Evolutionary conservation across 2,797 vertebrate species (phyloP).

Genomic region (Propithecus deckenii): DNA sequence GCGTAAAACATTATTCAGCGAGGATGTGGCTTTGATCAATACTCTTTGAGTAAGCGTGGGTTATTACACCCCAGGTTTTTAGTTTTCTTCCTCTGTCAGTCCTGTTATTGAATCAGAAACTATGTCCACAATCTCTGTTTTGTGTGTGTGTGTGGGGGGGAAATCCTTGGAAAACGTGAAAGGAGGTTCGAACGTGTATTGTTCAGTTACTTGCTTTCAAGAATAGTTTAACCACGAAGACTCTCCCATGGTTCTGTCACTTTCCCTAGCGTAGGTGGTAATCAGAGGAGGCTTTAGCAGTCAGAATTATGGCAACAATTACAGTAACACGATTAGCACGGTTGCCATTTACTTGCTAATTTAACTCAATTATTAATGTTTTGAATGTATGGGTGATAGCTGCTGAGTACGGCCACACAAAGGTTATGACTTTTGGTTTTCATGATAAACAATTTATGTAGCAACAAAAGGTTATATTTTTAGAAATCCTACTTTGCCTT

Average conservation of each 20-base stretch:
- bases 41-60: conserved; percentile 8
- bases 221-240: conserved; percentile 4
- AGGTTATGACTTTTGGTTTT: neutral
- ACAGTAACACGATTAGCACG: neutral
- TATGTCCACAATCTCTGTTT: neutral
- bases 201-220: neutral
- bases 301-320: neutral
- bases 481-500: neutral
- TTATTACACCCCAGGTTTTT: neutral
- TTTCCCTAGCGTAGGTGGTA: neutral
- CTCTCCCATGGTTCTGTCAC: neutral
- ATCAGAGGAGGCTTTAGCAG: conserved; percentile 9
- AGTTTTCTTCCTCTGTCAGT: neutral
- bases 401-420: neutral
- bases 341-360: neutral
- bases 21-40: conserved; percentile 59
- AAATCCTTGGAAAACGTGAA: neutral
- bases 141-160: rapidly evolving
- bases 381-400: neutral
- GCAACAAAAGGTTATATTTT: neutral
- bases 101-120: conserved; percentile 34
- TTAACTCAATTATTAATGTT: neutral
- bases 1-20: conserved; percentile 45
- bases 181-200: neutral
- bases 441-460: neutral